These are phyloP conservation scores for Zoanthus gigantus DNA, from an alignment of 92 coral and sea anemone genomes.

Conservation along the genomic window DNA sequence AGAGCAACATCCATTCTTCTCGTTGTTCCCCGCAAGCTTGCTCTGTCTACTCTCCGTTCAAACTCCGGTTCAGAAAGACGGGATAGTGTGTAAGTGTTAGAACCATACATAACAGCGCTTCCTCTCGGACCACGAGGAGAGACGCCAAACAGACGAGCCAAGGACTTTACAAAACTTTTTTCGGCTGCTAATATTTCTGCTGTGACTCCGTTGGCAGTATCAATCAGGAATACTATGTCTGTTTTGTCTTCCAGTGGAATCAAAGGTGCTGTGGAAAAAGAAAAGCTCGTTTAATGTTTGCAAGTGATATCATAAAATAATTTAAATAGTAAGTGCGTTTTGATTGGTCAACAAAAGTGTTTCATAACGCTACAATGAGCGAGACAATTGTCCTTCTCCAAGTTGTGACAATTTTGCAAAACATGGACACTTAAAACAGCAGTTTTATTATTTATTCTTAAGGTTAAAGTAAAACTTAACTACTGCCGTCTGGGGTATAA, in stretches of 20 bases:
- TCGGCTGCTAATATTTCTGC: slow-evolving; percentile 53
- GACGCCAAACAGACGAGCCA: slow-evolving; percentile 62
- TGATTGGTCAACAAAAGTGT: no score
- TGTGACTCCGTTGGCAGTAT: slow-evolving; percentile 68
- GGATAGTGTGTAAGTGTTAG: slow-evolving; percentile 30
- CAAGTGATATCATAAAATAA: not conserved
- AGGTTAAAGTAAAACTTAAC: no score
- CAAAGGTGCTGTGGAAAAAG: slow-evolving; percentile 21
- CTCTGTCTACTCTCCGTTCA: slow-evolving; percentile 48
- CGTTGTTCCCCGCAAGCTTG: slow-evolving; percentile 26
- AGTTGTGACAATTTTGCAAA: no score
- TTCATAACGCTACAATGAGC: no score
- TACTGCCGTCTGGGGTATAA: not conserved
- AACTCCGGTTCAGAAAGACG: slow-evolving; percentile 35
- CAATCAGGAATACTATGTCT: slow-evolving; percentile 72
- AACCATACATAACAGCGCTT: slow-evolving; percentile 43
- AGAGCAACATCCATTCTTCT: slow-evolving; percentile 64
- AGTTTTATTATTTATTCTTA: no score
- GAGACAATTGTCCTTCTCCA: no score
- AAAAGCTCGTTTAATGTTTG: not conserved
- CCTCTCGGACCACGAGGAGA: slow-evolving; percentile 39
- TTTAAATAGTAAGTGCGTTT: no score
- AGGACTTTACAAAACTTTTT: slow-evolving; percentile 58
- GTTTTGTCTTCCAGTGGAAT: slow-evolving; percentile 55
- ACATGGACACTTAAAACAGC: no score